Conservation (phyloP, 2,113 vertebrate genomes). For the Eurystomus gularis region DNA sequence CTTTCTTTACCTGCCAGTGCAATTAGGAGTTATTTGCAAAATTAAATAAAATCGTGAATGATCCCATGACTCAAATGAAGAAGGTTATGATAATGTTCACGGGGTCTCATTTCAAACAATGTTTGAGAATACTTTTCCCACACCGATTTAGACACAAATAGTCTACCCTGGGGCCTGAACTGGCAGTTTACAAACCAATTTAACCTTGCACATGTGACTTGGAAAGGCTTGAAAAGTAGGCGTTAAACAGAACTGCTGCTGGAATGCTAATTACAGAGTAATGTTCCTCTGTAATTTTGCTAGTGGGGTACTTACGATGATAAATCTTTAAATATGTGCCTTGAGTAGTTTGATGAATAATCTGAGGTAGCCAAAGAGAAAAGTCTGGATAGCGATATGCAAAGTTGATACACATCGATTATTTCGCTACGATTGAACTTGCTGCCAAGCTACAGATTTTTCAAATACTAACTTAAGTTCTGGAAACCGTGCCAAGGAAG, state of each 20-base stretch:
- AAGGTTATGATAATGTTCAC: neutral
- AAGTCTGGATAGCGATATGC: neutral
- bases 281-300: neutral
- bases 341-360: neutral
- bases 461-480: neutral
- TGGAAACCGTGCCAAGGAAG: neutral
- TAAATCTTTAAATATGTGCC: neutral
- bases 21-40: neutral
- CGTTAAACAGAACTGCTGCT: neutral
- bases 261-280: neutral
- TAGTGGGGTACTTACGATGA: neutral
- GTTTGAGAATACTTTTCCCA: neutral
- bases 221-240: neutral
- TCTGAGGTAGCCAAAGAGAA: neutral
- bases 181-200: neutral
- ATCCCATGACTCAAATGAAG: neutral
- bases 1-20: neutral
- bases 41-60: neutral
- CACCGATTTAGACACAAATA: neutral
- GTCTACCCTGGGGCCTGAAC: neutral
- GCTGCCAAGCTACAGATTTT: neutral
- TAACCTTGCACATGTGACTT: neutral
- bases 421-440: neutral
- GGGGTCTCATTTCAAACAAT: neutral
- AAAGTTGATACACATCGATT: neutral